These are phyloP conservation scores for Leucophenga maculata DNA, from an alignment of 2,888 invertebrate genomes.

Conservation along the genomic window DNA sequence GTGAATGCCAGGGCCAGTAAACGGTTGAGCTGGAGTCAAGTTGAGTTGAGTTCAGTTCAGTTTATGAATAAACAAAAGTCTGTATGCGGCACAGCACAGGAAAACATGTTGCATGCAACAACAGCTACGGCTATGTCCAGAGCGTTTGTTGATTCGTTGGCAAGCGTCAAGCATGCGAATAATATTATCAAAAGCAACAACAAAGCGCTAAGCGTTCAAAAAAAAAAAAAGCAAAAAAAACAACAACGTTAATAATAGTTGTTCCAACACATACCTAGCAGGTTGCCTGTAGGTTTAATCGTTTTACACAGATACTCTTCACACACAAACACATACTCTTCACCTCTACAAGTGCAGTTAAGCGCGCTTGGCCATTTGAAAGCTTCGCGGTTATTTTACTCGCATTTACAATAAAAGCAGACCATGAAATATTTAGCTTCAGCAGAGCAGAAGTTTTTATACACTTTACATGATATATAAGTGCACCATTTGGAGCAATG, in stretches of 20 bases:
- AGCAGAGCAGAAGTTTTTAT: no score
- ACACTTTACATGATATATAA: no score
- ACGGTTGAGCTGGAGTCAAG: conserved; percentile 26
- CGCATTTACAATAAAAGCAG: conserved; percentile 24
- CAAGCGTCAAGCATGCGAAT: conserved; percentile 56
- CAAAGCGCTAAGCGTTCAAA: conserved; percentile 21
- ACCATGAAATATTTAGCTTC: no score
- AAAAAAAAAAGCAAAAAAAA: no score
- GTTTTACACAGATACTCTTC: conserved; percentile 55
- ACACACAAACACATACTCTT: conserved; percentile 17
- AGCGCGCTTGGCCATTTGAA: conserved; percentile 53
- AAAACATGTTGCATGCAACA: conserved; percentile 62
- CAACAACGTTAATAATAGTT: conserved; percentile 61
- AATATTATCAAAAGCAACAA: conserved; percentile 51
- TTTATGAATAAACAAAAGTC: conserved; percentile 47
- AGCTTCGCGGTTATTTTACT: conserved; percentile 35
- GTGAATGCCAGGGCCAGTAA: conserved; percentile 15
- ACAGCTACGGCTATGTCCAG: not conserved
- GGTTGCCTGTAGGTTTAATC: conserved; percentile 62
- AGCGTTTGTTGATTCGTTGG: conserved; percentile 10
- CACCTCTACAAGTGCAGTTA: conserved; percentile 15
- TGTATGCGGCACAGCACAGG: conserved; percentile 28
- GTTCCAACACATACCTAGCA: conserved; percentile 60
- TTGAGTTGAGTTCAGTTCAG: conserved; percentile 22
- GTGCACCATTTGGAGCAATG: no score